Conservation (phyloP, 2,888 invertebrate genomes). For the Andrena chrysosceles region DNA sequence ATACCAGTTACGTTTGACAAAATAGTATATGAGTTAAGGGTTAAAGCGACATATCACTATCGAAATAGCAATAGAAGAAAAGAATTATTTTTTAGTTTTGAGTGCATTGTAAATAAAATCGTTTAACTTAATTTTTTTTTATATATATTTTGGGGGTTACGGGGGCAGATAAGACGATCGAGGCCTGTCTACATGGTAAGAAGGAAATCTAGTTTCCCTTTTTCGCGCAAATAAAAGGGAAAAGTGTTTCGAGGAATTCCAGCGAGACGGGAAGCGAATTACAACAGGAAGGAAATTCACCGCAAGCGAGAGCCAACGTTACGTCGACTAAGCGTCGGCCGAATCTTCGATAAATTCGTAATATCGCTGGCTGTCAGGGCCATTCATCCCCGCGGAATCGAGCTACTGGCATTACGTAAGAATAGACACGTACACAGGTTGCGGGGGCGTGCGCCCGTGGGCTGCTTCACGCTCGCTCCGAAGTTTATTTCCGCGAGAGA, state of each 20-base stretch:
- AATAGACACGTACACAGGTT: slow-evolving; percentile 36
- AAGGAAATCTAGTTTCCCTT: neutral
- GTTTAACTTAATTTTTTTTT: too few species aligned
- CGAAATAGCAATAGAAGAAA: too few species aligned
- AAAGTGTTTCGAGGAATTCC: slow-evolving; percentile 2
- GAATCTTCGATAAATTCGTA: slow-evolving; percentile 55
- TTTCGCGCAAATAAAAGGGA: neutral
- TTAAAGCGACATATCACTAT: too few species aligned
- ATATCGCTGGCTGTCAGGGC: slow-evolving; percentile 53
- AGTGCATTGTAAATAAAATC: too few species aligned
- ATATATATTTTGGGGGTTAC: too few species aligned
- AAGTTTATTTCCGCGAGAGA: slow-evolving; percentile 49
- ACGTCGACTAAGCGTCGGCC: slow-evolving; percentile 31
- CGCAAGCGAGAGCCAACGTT: slow-evolving; percentile 1
- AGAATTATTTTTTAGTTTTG: too few species aligned
- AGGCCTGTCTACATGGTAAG: neutral
- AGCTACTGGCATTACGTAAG: slow-evolving; percentile 47
- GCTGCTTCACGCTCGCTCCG: slow-evolving; percentile 42
- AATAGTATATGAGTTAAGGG: too few species aligned
- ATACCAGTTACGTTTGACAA: too few species aligned
- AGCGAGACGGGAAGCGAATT: slow-evolving; percentile 9
- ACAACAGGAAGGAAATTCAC: slow-evolving; percentile 16
- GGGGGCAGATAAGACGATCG: neutral
- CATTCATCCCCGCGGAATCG: slow-evolving; percentile 39
- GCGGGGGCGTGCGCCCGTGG: neutral